phyloP scores from a whole-genome alignment of 2,888 invertebrate species.

The Teleogryllus oceanicus region DNA sequence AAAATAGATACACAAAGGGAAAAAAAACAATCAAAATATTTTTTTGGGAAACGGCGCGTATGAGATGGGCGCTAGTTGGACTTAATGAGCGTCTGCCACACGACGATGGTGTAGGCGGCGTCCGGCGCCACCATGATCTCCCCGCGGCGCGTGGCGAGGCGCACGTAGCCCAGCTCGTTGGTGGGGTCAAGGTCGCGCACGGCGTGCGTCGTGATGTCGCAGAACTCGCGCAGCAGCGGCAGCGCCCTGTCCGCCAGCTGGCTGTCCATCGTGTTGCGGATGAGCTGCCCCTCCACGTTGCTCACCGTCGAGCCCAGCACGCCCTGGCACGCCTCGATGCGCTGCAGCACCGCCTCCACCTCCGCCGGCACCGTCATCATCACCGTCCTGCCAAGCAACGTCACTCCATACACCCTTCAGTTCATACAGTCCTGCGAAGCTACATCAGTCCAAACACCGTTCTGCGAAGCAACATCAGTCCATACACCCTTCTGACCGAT shows the following conservation, averaged over 20 bases:
- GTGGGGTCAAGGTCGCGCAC: background rate
- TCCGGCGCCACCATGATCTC: too few relatives aligned
- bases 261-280: background rate
- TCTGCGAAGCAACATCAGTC: too few relatives aligned
- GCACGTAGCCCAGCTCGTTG: background rate
- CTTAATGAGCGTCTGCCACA: too few relatives aligned
- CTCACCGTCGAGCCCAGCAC: background rate
- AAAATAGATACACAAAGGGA: too few relatives aligned
- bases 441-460: too few relatives aligned
- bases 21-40: too few relatives aligned
- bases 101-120: too few relatives aligned
- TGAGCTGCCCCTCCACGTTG: background rate
- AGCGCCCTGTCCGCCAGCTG: background rate
- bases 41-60: too few relatives aligned
- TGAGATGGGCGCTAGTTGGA: too few relatives aligned
- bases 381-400: background rate
- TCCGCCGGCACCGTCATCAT: background rate
- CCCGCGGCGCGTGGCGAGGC: background rate
- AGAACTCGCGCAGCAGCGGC: background rate
- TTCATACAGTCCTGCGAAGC: too few relatives aligned
- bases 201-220: background rate
- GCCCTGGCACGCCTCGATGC: background rate
- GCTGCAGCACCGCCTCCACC: background rate
- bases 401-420: too few relatives aligned
- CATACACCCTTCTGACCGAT: too few relatives aligned